Base-by-base conservation (phyloP, 1,140 invertebrate genomes). In the Alviniconcha marisindica region DNA sequence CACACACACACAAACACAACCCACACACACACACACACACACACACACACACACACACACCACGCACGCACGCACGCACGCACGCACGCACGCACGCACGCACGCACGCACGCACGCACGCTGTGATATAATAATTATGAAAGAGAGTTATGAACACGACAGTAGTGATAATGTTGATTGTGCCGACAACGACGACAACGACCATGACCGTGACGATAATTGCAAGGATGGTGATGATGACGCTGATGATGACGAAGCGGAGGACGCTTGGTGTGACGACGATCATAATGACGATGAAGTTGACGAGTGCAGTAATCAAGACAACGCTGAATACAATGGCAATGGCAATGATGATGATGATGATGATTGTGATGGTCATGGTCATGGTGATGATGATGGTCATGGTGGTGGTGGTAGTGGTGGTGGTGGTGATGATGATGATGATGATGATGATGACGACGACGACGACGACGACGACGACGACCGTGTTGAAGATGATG, bases 1-100 rank as follows among this genome's bases (percentile, higher is more conserved):
- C 66, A 71, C 66, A 71, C 66, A 71, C 2, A 71, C 66, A 71
- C 66, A 31, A 7, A 31, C 66, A 71, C 66, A 71, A n/a, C n/a
- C n/a, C 66, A 71, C 66, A 71, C 66, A 71, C 66, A 71, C 66
- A 71, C 66, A 71, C 66, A 71, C 66, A 71, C 66, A 71, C 66
- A 71, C 66, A 71, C 66, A 71, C 66, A 38, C 66, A 38, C 66
- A 71, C 66, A 5, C 66, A 40, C 66, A 71, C 66, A 31, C 60
- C 60, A n/a, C 28, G 28, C 14, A 14, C 60, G 28, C 28, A 28
- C 14, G n/a, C 60, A 28, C 14, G 7, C 60, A 5, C 28, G 28
- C 14, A 28, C 28, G 14, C 60, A 28, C 28, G 28, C 60, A 14
- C 14, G 60, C 60, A 28, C 60, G n/a, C 60, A 15, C 60, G 28